phyloP scores from a whole-genome alignment of 1,140 invertebrate genomes.

The Oryzaephilus surinamensis region DNA sequence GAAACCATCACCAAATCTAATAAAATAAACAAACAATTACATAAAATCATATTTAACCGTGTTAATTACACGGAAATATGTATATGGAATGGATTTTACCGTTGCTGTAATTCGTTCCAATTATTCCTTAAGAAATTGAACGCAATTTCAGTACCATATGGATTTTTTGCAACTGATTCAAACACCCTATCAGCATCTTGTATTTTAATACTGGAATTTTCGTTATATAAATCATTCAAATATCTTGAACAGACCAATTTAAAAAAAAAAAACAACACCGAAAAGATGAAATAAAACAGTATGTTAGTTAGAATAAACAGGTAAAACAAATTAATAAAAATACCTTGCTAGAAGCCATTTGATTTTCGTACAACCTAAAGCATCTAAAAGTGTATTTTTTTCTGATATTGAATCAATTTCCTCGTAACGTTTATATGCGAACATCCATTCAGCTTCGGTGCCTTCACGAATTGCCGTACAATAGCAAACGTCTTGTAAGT shows the following conservation, averaged over 20 bases:
- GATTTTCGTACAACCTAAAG: conserved; percentile 61
- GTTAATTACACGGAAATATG: not conserved
- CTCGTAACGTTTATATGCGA: conserved; percentile 60
- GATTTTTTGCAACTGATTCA: conserved; percentile 42
- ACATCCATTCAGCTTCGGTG: conserved; percentile 65
- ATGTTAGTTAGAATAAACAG: not conserved
- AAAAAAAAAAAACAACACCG: conserved; percentile 1
- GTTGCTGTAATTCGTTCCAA: conserved; percentile 26
- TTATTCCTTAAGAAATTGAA: conserved; percentile 31
- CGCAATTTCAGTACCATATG: conserved; percentile 50
- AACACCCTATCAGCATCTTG: conserved; percentile 59
- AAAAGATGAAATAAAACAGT: conserved; percentile 4
- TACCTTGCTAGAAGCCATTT: conserved; percentile 61
- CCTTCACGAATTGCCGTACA: conserved; percentile 70
- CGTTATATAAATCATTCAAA: conserved; percentile 48
- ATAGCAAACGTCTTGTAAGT: conserved; percentile 62
- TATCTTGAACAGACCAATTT: conserved; percentile 37
- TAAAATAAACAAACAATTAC: conserved; percentile 8
- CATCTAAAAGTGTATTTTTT: conserved; percentile 48
- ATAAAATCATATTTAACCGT: too few species aligned
- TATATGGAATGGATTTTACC: conserved; percentile 21
- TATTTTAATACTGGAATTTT: conserved; percentile 50
- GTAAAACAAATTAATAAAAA: not conserved
- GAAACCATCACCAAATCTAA: conserved; percentile 42
- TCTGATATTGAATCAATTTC: conserved; percentile 57